Percentiles rank a stretch among this genome's conserved stretches.
These are phyloP conservation scores for Zootermopsis nevadensis DNA, from an alignment of 2,888 invertebrate species.

Conservation along the genomic window DNA sequence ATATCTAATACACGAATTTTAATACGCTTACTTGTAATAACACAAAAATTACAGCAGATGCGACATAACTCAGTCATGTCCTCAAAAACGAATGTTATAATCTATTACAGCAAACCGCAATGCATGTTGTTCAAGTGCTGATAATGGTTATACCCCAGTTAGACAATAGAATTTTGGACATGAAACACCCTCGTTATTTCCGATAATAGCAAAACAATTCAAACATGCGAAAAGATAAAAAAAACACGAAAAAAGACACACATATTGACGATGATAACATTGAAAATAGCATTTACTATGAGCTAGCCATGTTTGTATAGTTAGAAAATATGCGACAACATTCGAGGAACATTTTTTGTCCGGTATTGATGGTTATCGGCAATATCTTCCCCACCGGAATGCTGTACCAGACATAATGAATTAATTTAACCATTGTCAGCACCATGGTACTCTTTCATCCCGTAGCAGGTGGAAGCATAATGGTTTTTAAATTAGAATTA, in stretches of 20 bases:
- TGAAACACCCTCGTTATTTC: constrained; percentile 40
- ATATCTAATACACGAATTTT: no score
- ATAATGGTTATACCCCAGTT: constrained; percentile 32
- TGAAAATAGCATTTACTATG: constrained; percentile 17
- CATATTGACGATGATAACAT: constrained; percentile 4
- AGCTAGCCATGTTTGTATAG: not conserved
- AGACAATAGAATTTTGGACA: constrained; percentile 40
- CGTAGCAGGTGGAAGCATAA: not conserved
- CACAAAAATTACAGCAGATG: no score
- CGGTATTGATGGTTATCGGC: no score
- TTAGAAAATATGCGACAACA: not conserved
- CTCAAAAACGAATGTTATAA: constrained; percentile 10
- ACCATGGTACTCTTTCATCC: no score
- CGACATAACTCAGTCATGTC: not conserved
- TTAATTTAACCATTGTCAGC: no score
- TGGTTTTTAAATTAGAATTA: not conserved
- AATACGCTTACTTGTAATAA: no score
- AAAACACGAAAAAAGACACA: constrained; percentile 3
- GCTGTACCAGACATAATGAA: no score
- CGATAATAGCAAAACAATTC: constrained; percentile 36
- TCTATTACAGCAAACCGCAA: constrained; percentile 37
- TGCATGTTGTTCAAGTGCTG: constrained; percentile 41
- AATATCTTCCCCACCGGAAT: no score
- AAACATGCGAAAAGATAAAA: constrained; percentile 38
- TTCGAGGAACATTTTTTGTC: not conserved